These are phyloP conservation scores for Meandrina meandrites DNA, from an alignment of 92 coral and sea anemone species.

Conservation along the genomic window DNA sequence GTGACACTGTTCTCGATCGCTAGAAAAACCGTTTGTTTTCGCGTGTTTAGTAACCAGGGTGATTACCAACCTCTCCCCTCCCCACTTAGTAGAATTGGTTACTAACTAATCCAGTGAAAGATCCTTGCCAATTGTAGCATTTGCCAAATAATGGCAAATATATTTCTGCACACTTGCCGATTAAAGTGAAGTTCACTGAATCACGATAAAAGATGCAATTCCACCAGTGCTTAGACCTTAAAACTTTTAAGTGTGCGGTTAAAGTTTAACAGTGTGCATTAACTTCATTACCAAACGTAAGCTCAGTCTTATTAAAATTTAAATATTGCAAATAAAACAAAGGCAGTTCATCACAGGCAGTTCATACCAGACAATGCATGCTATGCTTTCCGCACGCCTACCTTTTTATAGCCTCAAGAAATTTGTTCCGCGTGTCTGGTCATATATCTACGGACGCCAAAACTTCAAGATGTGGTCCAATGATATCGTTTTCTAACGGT, in stretches of 20 bases:
- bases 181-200: too few species aligned
- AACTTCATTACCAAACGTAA: not conserved
- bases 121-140: too few species aligned
- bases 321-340: not conserved
- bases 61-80: conserved; percentile 20
- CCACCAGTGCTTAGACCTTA: too few species aligned
- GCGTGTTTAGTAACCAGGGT: conserved; percentile 30
- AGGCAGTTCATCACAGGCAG: not conserved
- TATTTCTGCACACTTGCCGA: too few species aligned
- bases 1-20: not conserved
- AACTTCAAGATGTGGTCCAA: not conserved
- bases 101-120: not conserved
- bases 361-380: not conserved
- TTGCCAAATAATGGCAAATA: too few species aligned
- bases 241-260: not conserved
- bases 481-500: conserved; percentile 2
- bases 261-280: not conserved
- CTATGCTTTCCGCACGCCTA: not conserved
- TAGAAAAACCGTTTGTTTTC: conserved; percentile 51
- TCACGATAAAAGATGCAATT: not conserved
- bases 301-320: not conserved
- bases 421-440: conserved; percentile 18
- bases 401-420: not conserved
- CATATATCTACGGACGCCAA: not conserved
- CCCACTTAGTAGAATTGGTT: not conserved